phyloP scores from a whole-genome alignment of 2,888 invertebrate genomes.

The Ormyrus thymus region DNA sequence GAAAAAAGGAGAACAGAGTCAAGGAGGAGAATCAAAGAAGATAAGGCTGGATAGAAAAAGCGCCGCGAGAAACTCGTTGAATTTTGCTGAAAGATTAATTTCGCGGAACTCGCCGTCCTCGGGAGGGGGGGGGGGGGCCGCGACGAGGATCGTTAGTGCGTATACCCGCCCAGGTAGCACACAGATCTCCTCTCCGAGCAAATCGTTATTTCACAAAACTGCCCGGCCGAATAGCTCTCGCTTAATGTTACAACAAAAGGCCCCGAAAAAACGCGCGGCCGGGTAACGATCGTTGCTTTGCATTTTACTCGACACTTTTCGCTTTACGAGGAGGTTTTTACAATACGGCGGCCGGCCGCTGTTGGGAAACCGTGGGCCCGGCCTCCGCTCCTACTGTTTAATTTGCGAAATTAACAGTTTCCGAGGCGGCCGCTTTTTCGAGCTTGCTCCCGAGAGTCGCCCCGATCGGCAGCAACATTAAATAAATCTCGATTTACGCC shows the following conservation, averaged over 20 bases:
- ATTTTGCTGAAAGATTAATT: slow-evolving; percentile 66
- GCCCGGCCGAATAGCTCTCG: not conserved
- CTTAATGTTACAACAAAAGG: slow-evolving; percentile 32
- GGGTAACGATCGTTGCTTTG: slow-evolving; percentile 36
- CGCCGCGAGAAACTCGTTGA: slow-evolving; percentile 52
- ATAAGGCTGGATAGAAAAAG: slow-evolving; percentile 8
- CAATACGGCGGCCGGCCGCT: not conserved
- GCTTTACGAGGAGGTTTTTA: slow-evolving; percentile 40
- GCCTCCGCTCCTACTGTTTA: slow-evolving; percentile 22
- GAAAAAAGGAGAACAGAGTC: slow-evolving; percentile 42
- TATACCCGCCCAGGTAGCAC: not conserved
- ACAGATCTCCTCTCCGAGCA: not conserved
- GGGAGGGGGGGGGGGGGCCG: not conserved
- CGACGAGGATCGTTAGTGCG: too few species aligned
- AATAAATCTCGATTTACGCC: slow-evolving; percentile 49
- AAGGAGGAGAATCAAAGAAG: slow-evolving; percentile 44
- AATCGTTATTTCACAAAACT: slow-evolving; percentile 32
- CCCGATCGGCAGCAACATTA: slow-evolving; percentile 38
- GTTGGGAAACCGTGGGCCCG: slow-evolving; percentile 1
- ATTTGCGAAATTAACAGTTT: slow-evolving; percentile 47
- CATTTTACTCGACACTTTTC: slow-evolving; percentile 47
- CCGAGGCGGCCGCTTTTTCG: not conserved
- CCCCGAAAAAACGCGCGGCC: not conserved
- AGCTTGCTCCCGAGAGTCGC: not conserved
- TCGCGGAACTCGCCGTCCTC: slow-evolving; percentile 58